phyloP scores from a whole-genome alignment of 2,797 vertebrate species.

The Peromyscus eremicus region DNA sequence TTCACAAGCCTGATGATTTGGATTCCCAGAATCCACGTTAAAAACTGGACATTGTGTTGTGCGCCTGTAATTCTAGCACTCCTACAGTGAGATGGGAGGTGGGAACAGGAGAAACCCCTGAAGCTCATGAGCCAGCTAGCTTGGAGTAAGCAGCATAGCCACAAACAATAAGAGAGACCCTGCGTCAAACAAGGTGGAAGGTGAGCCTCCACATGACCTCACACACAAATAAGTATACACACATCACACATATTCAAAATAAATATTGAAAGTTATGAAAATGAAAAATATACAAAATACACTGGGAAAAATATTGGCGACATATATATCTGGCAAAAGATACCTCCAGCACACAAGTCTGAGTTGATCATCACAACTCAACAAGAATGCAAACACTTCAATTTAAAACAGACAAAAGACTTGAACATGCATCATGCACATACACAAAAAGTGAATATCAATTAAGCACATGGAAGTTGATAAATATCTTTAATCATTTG shows the following conservation, averaged over 20 bases:
- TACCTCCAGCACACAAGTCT: slow-evolving; percentile 32
- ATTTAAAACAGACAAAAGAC: slow-evolving; percentile 58
- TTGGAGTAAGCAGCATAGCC: neutral
- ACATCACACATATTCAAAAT: neutral
- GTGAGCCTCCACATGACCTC: neutral
- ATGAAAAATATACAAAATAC: slow-evolving; percentile 52
- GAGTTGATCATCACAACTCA: slow-evolving; percentile 42
- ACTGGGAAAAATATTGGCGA: slow-evolving; percentile 35
- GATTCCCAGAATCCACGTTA: neutral
- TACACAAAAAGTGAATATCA: neutral
- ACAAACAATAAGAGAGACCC: neutral
- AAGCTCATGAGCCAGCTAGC: neutral
- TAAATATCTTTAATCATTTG: slow-evolving; percentile 61
- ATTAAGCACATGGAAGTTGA: slow-evolving; percentile 23
- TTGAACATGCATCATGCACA: neutral
- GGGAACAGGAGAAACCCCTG: neutral
- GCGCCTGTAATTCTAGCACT: neutral
- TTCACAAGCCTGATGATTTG: neutral
- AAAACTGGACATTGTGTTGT: neutral
- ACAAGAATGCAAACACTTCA: slow-evolving; percentile 46
- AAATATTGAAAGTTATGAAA: slow-evolving; percentile 45
- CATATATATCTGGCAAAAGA: slow-evolving; percentile 39
- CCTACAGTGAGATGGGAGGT: neutral
- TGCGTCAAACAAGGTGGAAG: neutral
- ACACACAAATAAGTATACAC: neutral